Evolutionary conservation across 2,888 invertebrate species (phyloP).

Genomic region (Agrilus cyanescens): DNA sequence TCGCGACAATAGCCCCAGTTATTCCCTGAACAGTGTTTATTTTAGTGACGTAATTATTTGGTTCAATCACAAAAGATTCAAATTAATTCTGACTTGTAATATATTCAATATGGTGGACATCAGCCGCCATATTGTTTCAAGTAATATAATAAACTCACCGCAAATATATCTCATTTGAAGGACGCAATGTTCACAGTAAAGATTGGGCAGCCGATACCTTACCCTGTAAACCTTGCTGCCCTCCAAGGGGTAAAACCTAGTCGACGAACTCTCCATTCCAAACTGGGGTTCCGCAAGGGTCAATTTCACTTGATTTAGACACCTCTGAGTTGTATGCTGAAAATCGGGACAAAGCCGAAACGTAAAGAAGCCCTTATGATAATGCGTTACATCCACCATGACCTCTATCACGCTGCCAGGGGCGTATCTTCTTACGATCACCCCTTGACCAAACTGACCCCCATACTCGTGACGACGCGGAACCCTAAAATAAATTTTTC

Average conservation of each 20-base stretch:
- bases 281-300: slow-evolving; percentile 37
- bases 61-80: too few relatives aligned
- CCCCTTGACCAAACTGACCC: slow-evolving; percentile 70
- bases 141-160: slow-evolving; percentile 31
- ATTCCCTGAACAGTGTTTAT: slow-evolving; percentile 35
- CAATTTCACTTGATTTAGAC: slow-evolving; percentile 62
- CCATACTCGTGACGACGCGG: slow-evolving; percentile 75
- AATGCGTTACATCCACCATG: slow-evolving; percentile 74
- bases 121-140: too few relatives aligned
- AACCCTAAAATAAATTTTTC: slow-evolving; percentile 23
- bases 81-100: too few relatives aligned
- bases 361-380: slow-evolving; percentile 77
- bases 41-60: neutral
- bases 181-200: slow-evolving; percentile 71
- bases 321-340: slow-evolving; percentile 58
- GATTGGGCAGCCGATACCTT: slow-evolving; percentile 38
- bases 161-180: slow-evolving; percentile 84
- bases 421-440: slow-evolving; percentile 68
- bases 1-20: slow-evolving; percentile 70
- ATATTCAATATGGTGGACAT: too few relatives aligned
- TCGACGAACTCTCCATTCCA: slow-evolving; percentile 38
- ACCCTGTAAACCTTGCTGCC: slow-evolving; percentile 73
- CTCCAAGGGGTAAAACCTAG: slow-evolving; percentile 61
- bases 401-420: slow-evolving; percentile 57
- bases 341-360: slow-evolving; percentile 70